Conservation (phyloP, 2,888 invertebrate genomes). For the Rhodophaea formosa region DNA sequence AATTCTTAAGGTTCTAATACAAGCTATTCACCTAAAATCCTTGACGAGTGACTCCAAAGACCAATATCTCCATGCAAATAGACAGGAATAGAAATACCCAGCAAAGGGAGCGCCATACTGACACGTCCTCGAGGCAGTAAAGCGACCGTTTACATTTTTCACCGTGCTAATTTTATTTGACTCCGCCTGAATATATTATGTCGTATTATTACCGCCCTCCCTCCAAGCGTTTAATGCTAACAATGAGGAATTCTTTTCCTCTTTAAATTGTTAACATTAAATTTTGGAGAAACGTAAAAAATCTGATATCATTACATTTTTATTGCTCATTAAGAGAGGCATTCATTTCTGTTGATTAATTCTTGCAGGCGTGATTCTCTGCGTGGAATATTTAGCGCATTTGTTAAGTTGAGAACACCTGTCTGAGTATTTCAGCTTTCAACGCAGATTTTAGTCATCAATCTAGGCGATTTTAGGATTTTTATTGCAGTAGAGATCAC, state of each 20-base stretch:
- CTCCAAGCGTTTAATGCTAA: conserved; percentile 68
- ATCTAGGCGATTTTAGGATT: neutral
- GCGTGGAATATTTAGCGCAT: conserved; percentile 7
- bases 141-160: conserved; percentile 79
- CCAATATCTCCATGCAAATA: neutral
- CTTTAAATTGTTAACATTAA: conserved; percentile 73
- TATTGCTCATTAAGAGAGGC: conserved; percentile 65
- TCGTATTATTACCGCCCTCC: conserved; percentile 72
- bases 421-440: neutral
- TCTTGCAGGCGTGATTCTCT: conserved; percentile 17
- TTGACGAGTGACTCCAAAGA: neutral
- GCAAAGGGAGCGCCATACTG: conserved; percentile 59
- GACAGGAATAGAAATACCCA: conserved; percentile 36
- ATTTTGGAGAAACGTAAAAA: conserved; percentile 64
- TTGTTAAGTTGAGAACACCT: conserved; percentile 3
- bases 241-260: conserved; percentile 66
- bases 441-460: neutral
- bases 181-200: conserved; percentile 79
- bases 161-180: conserved; percentile 81
- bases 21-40: neutral
- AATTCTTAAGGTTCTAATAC: neutral
- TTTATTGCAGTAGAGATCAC: neutral
- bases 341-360: conserved; percentile 47
- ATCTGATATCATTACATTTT: conserved; percentile 66
- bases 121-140: conserved; percentile 73